A percentile compares a stretch with the other conserved stretches of the same genome.
Conservation (phyloP, 35 echinoderm and acorn worm genomes). For the Acanthaster planci region DNA sequence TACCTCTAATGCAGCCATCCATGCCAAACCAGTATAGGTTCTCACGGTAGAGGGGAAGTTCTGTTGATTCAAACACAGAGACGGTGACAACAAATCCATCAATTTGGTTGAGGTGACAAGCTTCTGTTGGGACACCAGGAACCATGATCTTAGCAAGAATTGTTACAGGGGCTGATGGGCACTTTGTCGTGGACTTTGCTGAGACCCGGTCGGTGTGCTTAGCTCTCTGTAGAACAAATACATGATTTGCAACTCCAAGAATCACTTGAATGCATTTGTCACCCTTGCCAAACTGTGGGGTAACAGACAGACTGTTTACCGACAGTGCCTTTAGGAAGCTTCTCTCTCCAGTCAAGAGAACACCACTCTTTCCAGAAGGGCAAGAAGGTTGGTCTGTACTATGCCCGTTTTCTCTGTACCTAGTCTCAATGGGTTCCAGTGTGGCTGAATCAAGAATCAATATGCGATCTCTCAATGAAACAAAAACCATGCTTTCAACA, state of each 20-base stretch:
- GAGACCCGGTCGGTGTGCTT: background rate
- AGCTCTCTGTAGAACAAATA: background rate
- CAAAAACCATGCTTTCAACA: background rate
- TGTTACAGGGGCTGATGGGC: background rate
- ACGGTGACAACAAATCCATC: background rate
- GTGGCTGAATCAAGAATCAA: background rate
- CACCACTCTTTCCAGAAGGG: background rate
- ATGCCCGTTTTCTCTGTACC: background rate
- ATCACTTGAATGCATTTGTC: background rate
- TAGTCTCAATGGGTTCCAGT: background rate
- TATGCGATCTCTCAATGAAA: background rate
- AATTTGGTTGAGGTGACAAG: background rate
- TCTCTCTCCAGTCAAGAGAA: constrained; percentile 10
- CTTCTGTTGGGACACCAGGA: constrained; percentile 16
- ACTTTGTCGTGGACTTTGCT: background rate
- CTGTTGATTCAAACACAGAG: background rate
- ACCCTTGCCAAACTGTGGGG: background rate
- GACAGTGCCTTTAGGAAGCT: background rate
- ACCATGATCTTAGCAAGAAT: background rate
- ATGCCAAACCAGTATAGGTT: constrained; percentile 14
- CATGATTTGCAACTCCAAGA: constrained; percentile 18
- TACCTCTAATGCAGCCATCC: background rate
- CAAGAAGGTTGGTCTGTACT: background rate
- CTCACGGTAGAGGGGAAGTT: constrained; percentile 5
- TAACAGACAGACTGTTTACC: background rate